Percentiles rank a stretch among this genome's conserved stretches.
These are phyloP conservation scores for Rhinichthys klamathensis DNA, from an alignment of 2,113 vertebrate genomes.

Conservation along the genomic window DNA sequence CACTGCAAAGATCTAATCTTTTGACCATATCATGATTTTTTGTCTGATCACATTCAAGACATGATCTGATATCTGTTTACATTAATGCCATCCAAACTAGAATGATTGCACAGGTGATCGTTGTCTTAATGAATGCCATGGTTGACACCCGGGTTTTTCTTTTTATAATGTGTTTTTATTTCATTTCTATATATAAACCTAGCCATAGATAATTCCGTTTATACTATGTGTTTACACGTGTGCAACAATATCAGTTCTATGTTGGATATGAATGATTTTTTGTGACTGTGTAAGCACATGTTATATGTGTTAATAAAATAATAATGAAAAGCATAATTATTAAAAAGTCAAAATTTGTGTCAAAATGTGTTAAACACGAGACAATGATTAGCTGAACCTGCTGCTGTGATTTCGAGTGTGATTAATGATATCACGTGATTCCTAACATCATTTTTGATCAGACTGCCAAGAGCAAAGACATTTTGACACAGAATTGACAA, in stretches of 20 bases:
- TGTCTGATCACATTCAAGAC: neutral
- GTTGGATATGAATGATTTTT: no score
- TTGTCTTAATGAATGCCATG: no score
- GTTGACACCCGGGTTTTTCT: no score
- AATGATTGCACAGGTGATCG: neutral
- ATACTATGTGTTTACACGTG: neutral
- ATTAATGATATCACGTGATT: neutral
- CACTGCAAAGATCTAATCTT: neutral
- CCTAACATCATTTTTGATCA: neutral
- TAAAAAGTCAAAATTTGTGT: neutral
- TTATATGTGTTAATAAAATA: no score
- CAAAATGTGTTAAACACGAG: neutral
- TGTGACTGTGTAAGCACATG: no score
- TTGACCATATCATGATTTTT: neutral
- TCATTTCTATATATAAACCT: neutral
- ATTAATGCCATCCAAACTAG: neutral
- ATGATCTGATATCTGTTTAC: neutral
- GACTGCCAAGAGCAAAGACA: neutral
- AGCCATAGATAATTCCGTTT: neutral
- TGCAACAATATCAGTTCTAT: neutral
- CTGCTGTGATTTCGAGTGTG: neutral
- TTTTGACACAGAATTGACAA: neutral
- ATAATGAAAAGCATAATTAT: neutral
- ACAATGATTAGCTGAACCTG: neutral
- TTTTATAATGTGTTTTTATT: neutral